phyloP scores from a whole-genome alignment of 2,113 vertebrate genomes.

The Arvicanthis niloticus region DNA sequence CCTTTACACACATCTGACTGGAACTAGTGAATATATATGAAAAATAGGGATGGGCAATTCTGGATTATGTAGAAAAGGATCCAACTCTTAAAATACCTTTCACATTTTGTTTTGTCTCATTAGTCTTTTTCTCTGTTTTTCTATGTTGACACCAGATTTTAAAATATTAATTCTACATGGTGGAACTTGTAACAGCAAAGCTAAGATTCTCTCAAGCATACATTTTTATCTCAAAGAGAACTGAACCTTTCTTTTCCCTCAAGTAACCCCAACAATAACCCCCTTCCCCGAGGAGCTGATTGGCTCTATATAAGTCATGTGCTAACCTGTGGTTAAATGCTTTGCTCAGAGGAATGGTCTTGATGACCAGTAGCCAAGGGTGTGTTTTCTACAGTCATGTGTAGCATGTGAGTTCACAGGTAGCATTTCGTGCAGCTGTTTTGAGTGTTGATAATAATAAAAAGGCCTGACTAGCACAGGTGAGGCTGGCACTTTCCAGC shows the following conservation, averaged over 20 bases:
- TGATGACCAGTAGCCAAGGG: not conserved
- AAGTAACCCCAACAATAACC: not conserved
- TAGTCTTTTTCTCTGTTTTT: slow-evolving; percentile 25
- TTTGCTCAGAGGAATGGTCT: not conserved
- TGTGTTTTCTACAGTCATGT: not conserved
- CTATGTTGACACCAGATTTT: not conserved
- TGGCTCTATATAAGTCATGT: not conserved
- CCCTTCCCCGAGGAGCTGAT: not conserved
- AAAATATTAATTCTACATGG: not conserved
- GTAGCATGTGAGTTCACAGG: not conserved
- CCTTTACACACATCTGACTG: not conserved
- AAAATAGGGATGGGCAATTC: not conserved
- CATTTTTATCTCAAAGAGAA: not conserved
- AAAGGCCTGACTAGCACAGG: not conserved
- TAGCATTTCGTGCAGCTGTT: not conserved
- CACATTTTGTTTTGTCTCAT: not conserved
- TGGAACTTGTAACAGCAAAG: not conserved
- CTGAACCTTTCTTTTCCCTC: not conserved
- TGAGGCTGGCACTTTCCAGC: not conserved
- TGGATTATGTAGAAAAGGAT: not conserved
- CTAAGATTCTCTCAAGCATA: not conserved
- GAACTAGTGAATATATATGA: not conserved
- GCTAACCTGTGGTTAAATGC: not conserved
- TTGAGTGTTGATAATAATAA: not conserved
- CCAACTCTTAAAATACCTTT: not conserved